These are phyloP conservation scores for Notechis scutatus DNA, from an alignment of 2,113 vertebrate species.

Conservation along the genomic window DNA sequence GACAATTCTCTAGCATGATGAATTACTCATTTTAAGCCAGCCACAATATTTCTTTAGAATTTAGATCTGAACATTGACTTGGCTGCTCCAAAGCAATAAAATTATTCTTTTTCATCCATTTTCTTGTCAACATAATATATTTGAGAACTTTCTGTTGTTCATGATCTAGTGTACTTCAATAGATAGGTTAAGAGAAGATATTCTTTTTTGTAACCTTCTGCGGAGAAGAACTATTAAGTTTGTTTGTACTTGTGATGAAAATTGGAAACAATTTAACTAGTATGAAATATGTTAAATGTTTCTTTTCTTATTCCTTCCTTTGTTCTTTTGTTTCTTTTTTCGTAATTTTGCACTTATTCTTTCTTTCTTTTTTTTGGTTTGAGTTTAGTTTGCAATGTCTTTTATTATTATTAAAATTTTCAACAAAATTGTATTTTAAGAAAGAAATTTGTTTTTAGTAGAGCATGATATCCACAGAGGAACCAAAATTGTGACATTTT, in stretches of 20 bases:
- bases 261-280: background rate
- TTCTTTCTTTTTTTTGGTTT: background rate
- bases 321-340: background rate
- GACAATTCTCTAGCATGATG: background rate
- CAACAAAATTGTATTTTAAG: background rate
- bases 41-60: background rate
- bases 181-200: background rate
- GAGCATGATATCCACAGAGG: background rate
- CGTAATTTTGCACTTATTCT: background rate
- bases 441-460: background rate
- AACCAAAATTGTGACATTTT: background rate
- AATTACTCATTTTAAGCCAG: background rate
- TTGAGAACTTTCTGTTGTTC: background rate
- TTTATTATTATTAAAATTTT: background rate
- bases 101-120: background rate
- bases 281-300: background rate
- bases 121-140: background rate
- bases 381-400: background rate
- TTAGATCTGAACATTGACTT: background rate
- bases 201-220: background rate
- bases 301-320: background rate
- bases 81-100: background rate
- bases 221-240: background rate
- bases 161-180: background rate
- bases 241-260: background rate